Evolutionary conservation across 2,888 invertebrate genomes (phyloP), one percentile per base, ranked within the genome.

Genomic region (Ormyrus thymus): DNA sequence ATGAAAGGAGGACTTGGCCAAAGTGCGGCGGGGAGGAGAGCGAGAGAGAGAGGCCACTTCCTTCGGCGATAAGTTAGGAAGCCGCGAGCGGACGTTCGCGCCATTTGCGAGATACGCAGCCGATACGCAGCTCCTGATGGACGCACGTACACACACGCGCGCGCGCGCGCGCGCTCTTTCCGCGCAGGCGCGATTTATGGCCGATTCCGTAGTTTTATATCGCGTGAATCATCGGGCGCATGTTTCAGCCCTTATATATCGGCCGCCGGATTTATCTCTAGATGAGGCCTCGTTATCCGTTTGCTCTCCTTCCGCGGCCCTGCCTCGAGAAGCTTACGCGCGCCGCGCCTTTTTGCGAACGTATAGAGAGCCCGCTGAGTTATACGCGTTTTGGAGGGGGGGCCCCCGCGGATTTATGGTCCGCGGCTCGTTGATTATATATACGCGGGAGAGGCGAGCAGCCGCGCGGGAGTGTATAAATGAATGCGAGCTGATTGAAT

Each of bases 41-140:
- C n/a, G 80, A 29, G 53, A 59, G 81, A 81, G 81, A 29, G 82
- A 85, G 83, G 84, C 84, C 85, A 86, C 88, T 88, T 89, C 89
- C 89, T 87, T 84, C 77, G 84, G 82, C 87, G 89, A 89, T 89
- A 89, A 89, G 87, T 89, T 86, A 88, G 87, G 85, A 85, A 86
- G 85, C 85, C 85, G 82, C 85, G 83, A 86, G 85, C 89, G 89
- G 89, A 89, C 89, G 88, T 89, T 87, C 87, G 87, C 87, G 86
- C 89, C 89, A 89, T 89, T 89, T 89, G 87, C 88, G 86, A 85
- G 84, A 85, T 84, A 85, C 81, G 81, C 82, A 62, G 29, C 77
- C 56, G 51, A 81, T 78, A 83, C 83, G 85, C 48, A 48, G 11
- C 50, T 50, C 62, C 43, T 59, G 59, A 59, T 59, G 15, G 43